Base-by-base conservation (phyloP, 2,888 invertebrate species). In the Laothoe populi region DNA sequence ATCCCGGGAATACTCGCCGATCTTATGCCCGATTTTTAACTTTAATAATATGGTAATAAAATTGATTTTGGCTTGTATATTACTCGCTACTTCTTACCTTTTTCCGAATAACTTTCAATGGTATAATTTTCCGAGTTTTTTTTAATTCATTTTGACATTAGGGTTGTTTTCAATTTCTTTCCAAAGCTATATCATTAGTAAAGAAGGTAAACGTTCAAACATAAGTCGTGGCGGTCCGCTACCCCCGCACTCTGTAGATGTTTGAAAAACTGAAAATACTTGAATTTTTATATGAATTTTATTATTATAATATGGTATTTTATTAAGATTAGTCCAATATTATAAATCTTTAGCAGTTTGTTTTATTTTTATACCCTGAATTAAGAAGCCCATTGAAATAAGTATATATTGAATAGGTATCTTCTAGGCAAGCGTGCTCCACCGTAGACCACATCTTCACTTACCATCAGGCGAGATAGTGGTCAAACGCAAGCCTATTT, bases 211-310 rank as follows among this genome's bases (percentile, higher is more conserved):
- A 35, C 53, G 53, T 35, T 35, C 11, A 35, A 19, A 31, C 3
- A 8, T 24, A 13, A n/a, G 49, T 10, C n/a, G 42, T 26, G 26
- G 26, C 21, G 13, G 16, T 11, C 23, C 38, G 60, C 42, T 26
- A 46, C 23, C 62, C 62, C 42, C 19, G 42, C 48, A 46, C 38
- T 46, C 58, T 59, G 84, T 86, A 87, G 85, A 78, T 86, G 90
- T 90, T 91, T 90, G 88, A 87, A 53, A 84, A 87, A 88, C 82
- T 87, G 85, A 88, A 89, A 88, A 84, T 74, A 90, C 86, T 90
- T 90, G 90, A 81, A 90, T 89, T 91, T 91, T 91, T 91, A 91
- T 91, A 90, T 91, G 91, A 90, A 90, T 91, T 91, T 91, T 91
- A 91, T 91, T 89, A 90, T 88, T 86, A 90, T 87, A 84, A 87